phyloP scores from a whole-genome alignment of 35 echinoderm and acorn worm genomes.

The Hemicentrotus pulcherrimus region DNA sequence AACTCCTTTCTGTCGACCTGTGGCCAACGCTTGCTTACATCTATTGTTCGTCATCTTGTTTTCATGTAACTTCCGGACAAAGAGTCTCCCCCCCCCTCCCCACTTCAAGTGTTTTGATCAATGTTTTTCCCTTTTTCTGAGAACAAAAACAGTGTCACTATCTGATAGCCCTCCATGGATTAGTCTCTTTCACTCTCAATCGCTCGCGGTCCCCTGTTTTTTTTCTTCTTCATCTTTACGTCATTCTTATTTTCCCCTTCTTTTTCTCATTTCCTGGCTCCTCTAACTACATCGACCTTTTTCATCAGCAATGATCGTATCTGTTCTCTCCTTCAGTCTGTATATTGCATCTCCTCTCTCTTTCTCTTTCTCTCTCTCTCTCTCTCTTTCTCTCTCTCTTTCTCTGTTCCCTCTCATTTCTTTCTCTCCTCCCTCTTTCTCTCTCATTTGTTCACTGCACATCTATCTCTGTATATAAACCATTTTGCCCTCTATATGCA shows the following conservation, averaged over 20 bases:
- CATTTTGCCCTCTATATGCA: background rate
- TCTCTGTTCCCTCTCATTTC: background rate
- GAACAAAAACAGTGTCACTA: background rate
- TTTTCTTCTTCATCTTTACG: background rate
- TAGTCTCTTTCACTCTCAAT: background rate
- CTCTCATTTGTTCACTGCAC: background rate
- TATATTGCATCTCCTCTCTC: background rate
- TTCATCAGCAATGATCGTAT: background rate
- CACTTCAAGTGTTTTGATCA: background rate
- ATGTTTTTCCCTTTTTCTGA: background rate
- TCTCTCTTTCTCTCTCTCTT: background rate
- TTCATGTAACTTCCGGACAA: background rate
- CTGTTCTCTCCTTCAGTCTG: background rate
- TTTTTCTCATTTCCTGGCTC: background rate
- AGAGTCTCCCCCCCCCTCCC: background rate
- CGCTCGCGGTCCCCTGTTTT: background rate
- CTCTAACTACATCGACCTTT: background rate
- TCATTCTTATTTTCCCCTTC: too few relatives aligned
- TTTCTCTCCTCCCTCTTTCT: background rate
- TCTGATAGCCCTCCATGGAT: background rate
- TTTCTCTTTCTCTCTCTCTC: background rate
- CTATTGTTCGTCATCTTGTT: background rate
- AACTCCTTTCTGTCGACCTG: background rate
- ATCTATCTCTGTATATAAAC: background rate
- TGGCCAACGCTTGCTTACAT: background rate